Percentiles rank a stretch among this genome's conserved stretches.
These are phyloP conservation scores for Piaya cayana DNA, from an alignment of 2,113 vertebrate genomes.

Conservation along the genomic window DNA sequence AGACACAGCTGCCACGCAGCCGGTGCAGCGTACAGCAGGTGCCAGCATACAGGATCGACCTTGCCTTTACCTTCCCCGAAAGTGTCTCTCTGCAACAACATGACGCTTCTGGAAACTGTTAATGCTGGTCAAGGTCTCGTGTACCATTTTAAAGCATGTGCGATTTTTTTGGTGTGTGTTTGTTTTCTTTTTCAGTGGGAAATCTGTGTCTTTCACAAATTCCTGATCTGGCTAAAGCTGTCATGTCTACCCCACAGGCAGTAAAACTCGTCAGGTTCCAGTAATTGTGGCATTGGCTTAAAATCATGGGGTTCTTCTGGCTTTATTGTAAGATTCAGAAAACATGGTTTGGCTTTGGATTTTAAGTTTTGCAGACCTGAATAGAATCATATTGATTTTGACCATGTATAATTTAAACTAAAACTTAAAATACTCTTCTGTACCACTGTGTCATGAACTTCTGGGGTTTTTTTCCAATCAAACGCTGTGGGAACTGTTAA, in stretches of 20 bases:
- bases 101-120: rapidly evolving
- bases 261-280: neutral
- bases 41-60: neutral
- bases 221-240: neutral
- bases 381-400: neutral
- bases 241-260: neutral
- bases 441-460: neutral
- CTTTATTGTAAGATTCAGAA: neutral
- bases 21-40: neutral
- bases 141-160: neutral
- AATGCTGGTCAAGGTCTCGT: neutral
- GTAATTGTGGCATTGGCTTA: neutral
- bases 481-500: neutral
- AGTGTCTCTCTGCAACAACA: rapidly evolving
- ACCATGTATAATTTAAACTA: neutral
- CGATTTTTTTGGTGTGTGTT: too few relatives aligned
- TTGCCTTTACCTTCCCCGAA: neutral
- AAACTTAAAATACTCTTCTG: neutral
- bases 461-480: neutral
- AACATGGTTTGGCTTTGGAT: neutral
- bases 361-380: neutral
- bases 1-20: neutral
- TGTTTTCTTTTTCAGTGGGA: neutral
- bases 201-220: neutral
- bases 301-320: neutral